Percentiles rank a stretch among this genome's conserved stretches.
These are phyloP conservation scores for Lepidothrix coronata DNA, from an alignment of 2,113 vertebrate species.

Conservation along the genomic window DNA sequence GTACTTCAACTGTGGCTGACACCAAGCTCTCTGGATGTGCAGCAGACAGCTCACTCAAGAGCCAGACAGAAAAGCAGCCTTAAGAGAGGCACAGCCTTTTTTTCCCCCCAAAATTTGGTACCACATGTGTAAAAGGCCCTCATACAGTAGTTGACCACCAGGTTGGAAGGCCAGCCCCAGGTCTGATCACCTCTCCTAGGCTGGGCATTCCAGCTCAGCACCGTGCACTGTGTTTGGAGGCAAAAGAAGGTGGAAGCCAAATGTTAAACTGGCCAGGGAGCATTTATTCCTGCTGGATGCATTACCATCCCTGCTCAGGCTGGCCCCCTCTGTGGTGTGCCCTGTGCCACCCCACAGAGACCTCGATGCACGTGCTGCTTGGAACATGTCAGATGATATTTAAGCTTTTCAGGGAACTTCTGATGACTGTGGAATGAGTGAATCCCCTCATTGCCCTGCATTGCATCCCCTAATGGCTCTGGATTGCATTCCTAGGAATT, in stretches of 20 bases:
- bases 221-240: background rate
- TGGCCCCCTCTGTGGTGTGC: background rate
- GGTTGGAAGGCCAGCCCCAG: background rate
- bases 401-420: background rate
- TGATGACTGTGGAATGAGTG: background rate
- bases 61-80: background rate
- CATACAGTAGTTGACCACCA: background rate
- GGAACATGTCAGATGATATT: background rate
- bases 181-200: background rate
- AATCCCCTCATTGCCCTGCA: background rate
- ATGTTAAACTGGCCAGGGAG: background rate
- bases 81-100: background rate
- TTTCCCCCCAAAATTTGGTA: background rate
- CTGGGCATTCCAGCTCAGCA: background rate
- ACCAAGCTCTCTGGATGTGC: background rate
- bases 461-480: background rate
- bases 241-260: background rate
- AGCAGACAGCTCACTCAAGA: background rate
- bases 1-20: background rate
- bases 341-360: background rate
- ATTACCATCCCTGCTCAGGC: background rate
- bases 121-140: fast-evolving
- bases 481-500: background rate
- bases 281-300: background rate
- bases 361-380: background rate